Evolutionary conservation across 2,888 invertebrate genomes (phyloP).

Genomic region (Habrosyne pyritoides): DNA sequence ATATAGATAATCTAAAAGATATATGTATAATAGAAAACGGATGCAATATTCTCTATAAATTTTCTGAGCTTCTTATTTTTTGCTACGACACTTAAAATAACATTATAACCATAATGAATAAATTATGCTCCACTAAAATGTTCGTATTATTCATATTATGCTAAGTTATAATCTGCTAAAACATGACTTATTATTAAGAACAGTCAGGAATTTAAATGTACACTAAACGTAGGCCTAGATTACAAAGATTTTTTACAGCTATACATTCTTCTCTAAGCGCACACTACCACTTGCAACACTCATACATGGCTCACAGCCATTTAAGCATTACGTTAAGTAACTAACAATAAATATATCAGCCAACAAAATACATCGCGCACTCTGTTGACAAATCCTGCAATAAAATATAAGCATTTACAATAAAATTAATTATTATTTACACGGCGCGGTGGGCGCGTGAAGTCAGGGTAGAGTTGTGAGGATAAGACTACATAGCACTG

Average conservation of each 20-base stretch:
- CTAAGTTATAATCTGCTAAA: background rate
- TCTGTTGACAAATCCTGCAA: slow-evolving; percentile 83
- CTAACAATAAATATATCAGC: slow-evolving; percentile 78
- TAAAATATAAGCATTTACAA: slow-evolving; percentile 84
- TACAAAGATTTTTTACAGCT: too few relatives aligned
- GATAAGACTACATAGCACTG: slow-evolving; percentile 37
- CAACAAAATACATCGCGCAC: slow-evolving; percentile 80
- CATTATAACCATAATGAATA: background rate
- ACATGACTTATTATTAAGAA: background rate
- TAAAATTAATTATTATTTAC: slow-evolving; percentile 85
- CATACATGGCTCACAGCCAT: slow-evolving; percentile 54
- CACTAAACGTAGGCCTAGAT: background rate
- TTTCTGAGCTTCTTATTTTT: too few relatives aligned
- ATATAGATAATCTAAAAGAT: too few relatives aligned
- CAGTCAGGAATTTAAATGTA: background rate
- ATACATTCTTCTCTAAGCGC: background rate
- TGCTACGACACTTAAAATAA: background rate
- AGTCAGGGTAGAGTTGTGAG: slow-evolving; percentile 40
- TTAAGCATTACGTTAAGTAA: slow-evolving; percentile 74
- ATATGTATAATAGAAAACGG: too few relatives aligned
- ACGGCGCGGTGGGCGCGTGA: slow-evolving; percentile 75
- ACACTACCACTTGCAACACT: slow-evolving; percentile 38
- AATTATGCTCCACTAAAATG: background rate
- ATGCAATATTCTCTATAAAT: too few relatives aligned
- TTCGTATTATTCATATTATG: background rate